Evolutionary conservation across 1,140 invertebrate genomes (phyloP).

Genomic region (Brachionus rotundiformis): DNA sequence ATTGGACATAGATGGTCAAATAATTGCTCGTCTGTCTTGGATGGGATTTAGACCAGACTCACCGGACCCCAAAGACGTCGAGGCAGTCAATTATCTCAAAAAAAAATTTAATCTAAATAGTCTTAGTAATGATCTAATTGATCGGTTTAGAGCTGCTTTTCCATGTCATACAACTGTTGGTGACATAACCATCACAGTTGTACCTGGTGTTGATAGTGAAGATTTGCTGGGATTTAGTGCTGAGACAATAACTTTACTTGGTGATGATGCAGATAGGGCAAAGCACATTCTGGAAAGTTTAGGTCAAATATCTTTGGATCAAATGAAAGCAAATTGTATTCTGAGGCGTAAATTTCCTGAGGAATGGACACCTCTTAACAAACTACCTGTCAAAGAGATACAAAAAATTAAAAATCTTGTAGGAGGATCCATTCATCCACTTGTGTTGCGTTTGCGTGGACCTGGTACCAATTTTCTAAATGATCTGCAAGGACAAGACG

Average conservation of each 20-base stretch:
- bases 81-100: not conserved
- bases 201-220: constrained; percentile 23
- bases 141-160: constrained; percentile 4
- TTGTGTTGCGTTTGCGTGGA: constrained; percentile 9
- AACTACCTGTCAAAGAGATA: not conserved
- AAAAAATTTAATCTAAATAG: not conserved
- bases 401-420: not conserved
- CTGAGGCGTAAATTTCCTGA: constrained; percentile 7
- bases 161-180: not conserved
- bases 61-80: not conserved
- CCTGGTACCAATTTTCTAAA: not conserved
- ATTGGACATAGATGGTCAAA: constrained; percentile 2
- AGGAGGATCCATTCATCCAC: constrained; percentile 6
- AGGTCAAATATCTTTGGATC: not conserved
- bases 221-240: constrained; percentile 25
- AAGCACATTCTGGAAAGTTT: not conserved
- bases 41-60: not conserved
- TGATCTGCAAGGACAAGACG: constrained; percentile 22
- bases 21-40: constrained; percentile 10
- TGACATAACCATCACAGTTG: not conserved
- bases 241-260: not conserved
- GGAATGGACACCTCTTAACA: constrained; percentile 1
- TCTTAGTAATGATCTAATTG: not conserved
- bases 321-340: constrained; percentile 26
- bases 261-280: not conserved